Conservation (phyloP, 2,797 vertebrate genomes). For the Otolemur crassicaudatus region DNA sequence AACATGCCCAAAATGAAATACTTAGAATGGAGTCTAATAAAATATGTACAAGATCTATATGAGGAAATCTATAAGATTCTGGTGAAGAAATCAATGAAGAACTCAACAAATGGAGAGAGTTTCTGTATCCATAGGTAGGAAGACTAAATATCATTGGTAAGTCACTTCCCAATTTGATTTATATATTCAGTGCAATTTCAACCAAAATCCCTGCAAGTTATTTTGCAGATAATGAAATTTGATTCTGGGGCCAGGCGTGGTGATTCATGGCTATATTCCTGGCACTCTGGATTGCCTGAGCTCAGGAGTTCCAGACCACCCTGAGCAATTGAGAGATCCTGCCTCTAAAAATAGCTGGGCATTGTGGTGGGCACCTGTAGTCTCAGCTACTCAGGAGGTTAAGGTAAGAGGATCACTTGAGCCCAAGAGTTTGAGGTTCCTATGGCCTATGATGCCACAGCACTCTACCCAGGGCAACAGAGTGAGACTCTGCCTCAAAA, state of each 20-base stretch:
- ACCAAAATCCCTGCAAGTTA: background rate
- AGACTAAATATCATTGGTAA: background rate
- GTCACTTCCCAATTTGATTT: background rate
- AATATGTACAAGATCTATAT: background rate
- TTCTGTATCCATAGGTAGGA: background rate
- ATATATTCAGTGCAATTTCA: background rate
- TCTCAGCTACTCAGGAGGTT: too few species aligned
- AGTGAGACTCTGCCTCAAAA: too few species aligned
- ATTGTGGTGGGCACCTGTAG: too few species aligned
- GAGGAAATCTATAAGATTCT: background rate
- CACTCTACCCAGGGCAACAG: too few species aligned
- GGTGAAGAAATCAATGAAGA: background rate
- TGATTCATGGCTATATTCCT: too few species aligned
- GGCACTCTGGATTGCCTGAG: too few species aligned
- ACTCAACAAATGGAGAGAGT: background rate
- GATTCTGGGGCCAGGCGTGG: background rate
- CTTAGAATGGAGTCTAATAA: background rate
- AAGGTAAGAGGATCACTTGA: too few species aligned
- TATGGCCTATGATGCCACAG: too few species aligned
- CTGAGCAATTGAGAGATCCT: too few species aligned
- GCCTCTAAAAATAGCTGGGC: too few species aligned
- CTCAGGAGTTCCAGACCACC: too few species aligned
- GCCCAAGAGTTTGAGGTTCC: too few species aligned
- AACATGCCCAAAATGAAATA: background rate
- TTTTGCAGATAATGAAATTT: background rate